Percentiles rank a stretch among this genome's conserved stretches.
Conservation (phyloP, 2,888 invertebrate species). For the Argyra leucocephala region DNA sequence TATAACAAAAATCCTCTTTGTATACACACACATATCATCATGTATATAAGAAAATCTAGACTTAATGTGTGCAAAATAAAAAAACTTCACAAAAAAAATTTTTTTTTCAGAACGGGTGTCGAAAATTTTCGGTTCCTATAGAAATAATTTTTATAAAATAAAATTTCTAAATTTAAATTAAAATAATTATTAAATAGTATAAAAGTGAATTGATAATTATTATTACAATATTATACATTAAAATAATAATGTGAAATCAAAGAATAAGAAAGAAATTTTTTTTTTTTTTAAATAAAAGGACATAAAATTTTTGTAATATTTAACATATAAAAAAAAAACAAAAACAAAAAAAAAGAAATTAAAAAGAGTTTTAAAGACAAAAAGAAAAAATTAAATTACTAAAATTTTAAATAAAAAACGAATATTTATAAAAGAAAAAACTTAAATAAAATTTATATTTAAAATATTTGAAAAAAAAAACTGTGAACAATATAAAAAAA, state of each 20-base stretch:
- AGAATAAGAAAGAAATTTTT: not conserved
- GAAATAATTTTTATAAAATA: not conserved
- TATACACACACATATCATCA: not conserved
- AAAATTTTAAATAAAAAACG: too few species aligned
- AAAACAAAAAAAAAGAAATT: too few species aligned
- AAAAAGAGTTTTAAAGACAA: too few species aligned
- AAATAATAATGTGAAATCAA: not conserved
- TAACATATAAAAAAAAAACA: too few species aligned
- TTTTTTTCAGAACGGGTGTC: constrained; percentile 6
- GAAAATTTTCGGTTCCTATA: not conserved
- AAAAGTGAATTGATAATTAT: not conserved
- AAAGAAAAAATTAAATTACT: too few species aligned
- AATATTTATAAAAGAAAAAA: too few species aligned
- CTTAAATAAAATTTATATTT: too few species aligned
- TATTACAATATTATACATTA: not conserved
- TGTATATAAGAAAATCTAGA: not conserved
- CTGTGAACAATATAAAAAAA: too few species aligned
- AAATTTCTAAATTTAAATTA: not conserved
- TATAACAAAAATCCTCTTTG: not conserved
- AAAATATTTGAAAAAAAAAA: too few species aligned
- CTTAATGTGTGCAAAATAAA: not conserved
- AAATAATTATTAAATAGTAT: not conserved
- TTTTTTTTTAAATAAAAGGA: not conserved
- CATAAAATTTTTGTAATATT: too few species aligned
- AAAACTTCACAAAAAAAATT: not conserved